Base-by-base conservation (phyloP, 2,113 vertebrate species). In the Brachyistius frenatus region DNA sequence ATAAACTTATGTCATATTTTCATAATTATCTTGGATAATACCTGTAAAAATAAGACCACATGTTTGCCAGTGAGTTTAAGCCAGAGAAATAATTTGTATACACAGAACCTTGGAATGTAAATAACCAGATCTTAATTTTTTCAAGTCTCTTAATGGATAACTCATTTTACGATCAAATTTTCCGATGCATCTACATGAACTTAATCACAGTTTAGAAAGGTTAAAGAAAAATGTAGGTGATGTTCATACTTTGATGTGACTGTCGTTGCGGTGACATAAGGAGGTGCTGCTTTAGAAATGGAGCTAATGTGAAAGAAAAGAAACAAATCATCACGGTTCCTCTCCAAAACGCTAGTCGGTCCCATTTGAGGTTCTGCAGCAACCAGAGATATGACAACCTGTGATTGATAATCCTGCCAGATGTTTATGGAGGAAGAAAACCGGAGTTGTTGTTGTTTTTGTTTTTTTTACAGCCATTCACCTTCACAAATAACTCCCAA, bases 361-460 rank as follows among this genome's bases (percentile, higher is more conserved):
- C 74, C 77, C 80, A 73, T 71, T 78, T 79, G 75, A 76, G 74
- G 86, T 78, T 75, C 65, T 75, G 69, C 23, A 83, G 83, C 70
- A 91, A 87, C 36, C 31, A 8, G 46, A 8, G 46, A 84, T 73
- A 74, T 82, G 89, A 92, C 78, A 90, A 88, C 65, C 76, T 67
- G 57, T 73, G 73, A 88, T 67, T 76, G 86, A 94, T 91, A 76
- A 88, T 87, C 80, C 61, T 69, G 74, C 78, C 93, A 91, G 84
- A 90, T 93, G 85, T 89, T 91, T 66, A 70, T 78, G 55, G 63
- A 78, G 62, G 78, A 53, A 68, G 39, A 72, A 13, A 80, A 49
- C 46, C n/a, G 57, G 63, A 55, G 23, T n/a, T n/a, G n/a, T n/a
- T n/a, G n/a, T n/a, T n/a, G n/a, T n/a, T n/a, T n/a, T n/a, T n/a